Base-by-base conservation (phyloP, 2,113 vertebrate genomes). In the Mellivora capensis region DNA sequence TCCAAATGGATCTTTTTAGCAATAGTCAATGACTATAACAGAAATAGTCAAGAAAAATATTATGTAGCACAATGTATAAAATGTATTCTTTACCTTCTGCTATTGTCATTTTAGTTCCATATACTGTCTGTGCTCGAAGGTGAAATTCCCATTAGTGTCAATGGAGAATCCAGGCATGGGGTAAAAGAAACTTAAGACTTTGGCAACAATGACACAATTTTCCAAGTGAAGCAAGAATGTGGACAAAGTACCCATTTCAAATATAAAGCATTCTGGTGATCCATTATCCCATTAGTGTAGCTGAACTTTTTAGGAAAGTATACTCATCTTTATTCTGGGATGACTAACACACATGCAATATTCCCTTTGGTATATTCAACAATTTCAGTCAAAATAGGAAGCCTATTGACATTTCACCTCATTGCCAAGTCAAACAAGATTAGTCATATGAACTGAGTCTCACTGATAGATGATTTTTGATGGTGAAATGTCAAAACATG, bases 1-100 rank as follows among this genome's bases (percentile, higher is more conserved):
- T 97, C 62, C 96, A 96, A 97, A 96, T 57, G 84, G 85, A 52
- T 96, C 76, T 96, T 87, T 93, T 87, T 97, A 49, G 90, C 61
- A 90, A 83, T 54, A 84, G 86, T 96, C 98, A 98, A 98, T 94
- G 97, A 98, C 80, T 97, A 74, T 97, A 98, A 95, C 98, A 98
- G 97, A 96, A 95, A 94, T 42, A 79, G 87, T 92, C 92, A 96
- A 88, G 95, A 81, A 90, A 94, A 96, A 88, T 95, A 90, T 79
- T 82, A 44, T 83, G 64, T 85, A 74, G 64, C 64, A 83, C 52
- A 64, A 77, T 79, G 72, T 79, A 95, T 61, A 94, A 94, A 96
- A 96, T 93, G 94, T 42, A 96, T 94, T 93, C 71, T 91, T 97
- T 97, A 62, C 95, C 77, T 97, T 96, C 97, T 97, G 97, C 94